Evolutionary conservation across 1,140 invertebrate genomes (phyloP), one percentile per base, ranked within the genome.

Genomic region (Heliothis virescens): DNA sequence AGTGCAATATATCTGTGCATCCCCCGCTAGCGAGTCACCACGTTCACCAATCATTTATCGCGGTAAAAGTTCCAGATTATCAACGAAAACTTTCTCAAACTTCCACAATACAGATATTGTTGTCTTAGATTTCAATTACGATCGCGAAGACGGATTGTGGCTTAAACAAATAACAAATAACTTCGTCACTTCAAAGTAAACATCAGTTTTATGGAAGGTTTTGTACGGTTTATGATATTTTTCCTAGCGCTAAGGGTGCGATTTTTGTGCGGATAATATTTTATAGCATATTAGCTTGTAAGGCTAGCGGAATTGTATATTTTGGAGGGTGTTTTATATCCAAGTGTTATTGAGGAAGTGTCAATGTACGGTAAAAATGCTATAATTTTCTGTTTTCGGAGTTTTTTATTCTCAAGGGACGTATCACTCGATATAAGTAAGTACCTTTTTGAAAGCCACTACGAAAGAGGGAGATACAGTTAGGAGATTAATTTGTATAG

Each of bases 81-180:
- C 7, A 26, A 48, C 55, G 41, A 59, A 72, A 72, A 72, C 26
- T 55, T 72, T 72, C 69, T 41, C 69, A 9, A 57, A 69, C 16
- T 48, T 50, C 47, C 9, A 55, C 53, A 62, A 65, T 65, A 76
- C 26, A 53, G 18, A 76, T 26, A 76, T 65, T 63, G 10, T 48
- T 53, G 16, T 76, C 48, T 52, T 63, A 76, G 74, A 76, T 76
- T 76, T 76, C 74, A 76, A 76, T 76, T 76, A 63, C 52, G 74
- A 76, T 76, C 74, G n/a, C 18, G 4, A 76, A 76, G 59, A 76
- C 15, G 60, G 59, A 63, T 63, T 16, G 59, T 21, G 48, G 34
- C 21, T n/a, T 62, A 65, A 65, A 76, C n/a, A 76, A 65, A 62
- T 65, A 76, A 76, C 59, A 63, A 34, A 62, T 47, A 75, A 62